These are phyloP conservation scores for Sminthurides bifidus DNA, from an alignment of 1,140 invertebrate genomes.

Conservation along the genomic window DNA sequence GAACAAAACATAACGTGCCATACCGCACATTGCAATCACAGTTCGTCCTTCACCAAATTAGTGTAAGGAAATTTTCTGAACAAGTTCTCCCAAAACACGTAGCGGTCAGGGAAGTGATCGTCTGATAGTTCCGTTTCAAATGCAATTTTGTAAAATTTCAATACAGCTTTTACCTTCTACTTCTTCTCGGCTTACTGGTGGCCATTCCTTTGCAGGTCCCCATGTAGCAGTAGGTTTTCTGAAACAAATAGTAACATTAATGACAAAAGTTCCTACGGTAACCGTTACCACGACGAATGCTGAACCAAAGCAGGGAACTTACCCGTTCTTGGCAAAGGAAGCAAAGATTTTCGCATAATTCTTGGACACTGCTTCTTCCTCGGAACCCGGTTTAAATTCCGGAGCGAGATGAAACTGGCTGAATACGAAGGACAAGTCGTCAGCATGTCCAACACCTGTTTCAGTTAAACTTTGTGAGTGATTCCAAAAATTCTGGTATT, in stretches of 20 bases:
- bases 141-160: not conserved
- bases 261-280: too few relatives aligned
- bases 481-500: not conserved
- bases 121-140: too few relatives aligned
- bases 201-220: not conserved
- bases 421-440: constrained; percentile 9
- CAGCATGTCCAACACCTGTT: not conserved
- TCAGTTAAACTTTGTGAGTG: not conserved
- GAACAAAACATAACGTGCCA: too few relatives aligned
- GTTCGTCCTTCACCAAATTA: too few relatives aligned
- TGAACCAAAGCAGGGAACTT: not conserved
- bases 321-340: constrained; percentile 13
- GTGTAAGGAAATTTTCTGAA: too few relatives aligned
- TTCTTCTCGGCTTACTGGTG: not conserved
- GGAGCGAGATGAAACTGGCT: constrained; percentile 8
- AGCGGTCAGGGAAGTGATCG: too few relatives aligned
- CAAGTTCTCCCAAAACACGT: too few relatives aligned
- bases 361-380: constrained; percentile 8
- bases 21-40: too few relatives aligned
- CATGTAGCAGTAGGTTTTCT: not conserved
- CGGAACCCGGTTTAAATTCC: not conserved
- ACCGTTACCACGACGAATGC: too few relatives aligned
- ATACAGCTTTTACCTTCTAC: not conserved
- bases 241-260: not conserved
- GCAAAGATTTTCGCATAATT: constrained; percentile 8